Base-by-base conservation (phyloP, 2,113 vertebrate species). In the Diadophis punctatus region DNA sequence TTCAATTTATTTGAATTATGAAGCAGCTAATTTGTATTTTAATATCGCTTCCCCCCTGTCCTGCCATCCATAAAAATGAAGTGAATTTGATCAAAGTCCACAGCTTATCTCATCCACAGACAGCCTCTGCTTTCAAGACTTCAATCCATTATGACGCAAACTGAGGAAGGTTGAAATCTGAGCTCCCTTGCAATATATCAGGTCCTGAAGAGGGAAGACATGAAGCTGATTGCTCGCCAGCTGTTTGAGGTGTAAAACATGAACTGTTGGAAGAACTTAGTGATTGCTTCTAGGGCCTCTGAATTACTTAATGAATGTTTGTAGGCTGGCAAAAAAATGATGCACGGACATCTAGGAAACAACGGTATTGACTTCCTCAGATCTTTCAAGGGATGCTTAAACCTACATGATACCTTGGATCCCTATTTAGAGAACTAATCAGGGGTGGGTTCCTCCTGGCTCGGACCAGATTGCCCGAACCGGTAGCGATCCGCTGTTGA, bases 1-100 rank as follows among this genome's bases (percentile, higher is more conserved):
- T 97, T 94, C 96, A 89, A 68, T 92, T 93, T 89, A 60, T 16
- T 91, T 89, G 94, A 96, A 96, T 95, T 91, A 93, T 8, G 94
- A 96, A 95, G 93, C 96, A 49, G 91, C 95, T 97, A 96, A 97
- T 97, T 97, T 95, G 94, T 95, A 94, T 95, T 95, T 97, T 96
- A 95, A 96, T 97, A 96, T 96, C 94, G 94, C 96, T n/a, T n/a
- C 96, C 94, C 51, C 8, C 51, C 7, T 94, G 96, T 94, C 95
- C 94, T 93, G 68, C 95, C 51, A 3, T 55, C 92, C 0, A 0
- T 95, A 95, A 95, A 95, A 97, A 97, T 95, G 92, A 96, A 95
- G 93, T 94, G 94, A 97, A 97, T 96, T 95, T 96, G 96, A 95
- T 97, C 95, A 96, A 89, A 95, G 93, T 90, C 95, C 93, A 92